Evolutionary conservation across 2,113 vertebrate species (phyloP), one percentile per base, ranked within the genome.

Genomic region (Centropus unirufus): DNA sequence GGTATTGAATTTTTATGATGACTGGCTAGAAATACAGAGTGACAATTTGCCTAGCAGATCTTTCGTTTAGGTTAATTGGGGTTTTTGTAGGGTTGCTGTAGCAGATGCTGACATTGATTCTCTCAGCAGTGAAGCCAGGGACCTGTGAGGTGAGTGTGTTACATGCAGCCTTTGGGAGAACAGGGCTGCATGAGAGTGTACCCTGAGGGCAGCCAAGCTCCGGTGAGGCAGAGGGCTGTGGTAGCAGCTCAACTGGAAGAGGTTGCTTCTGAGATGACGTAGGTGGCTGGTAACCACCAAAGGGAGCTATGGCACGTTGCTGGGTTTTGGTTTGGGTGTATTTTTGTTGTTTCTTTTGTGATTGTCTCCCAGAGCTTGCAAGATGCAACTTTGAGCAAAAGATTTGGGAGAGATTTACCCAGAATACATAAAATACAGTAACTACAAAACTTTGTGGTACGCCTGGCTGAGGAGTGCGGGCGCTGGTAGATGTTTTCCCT

Each of bases 181-280:
- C 0, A 0, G 14, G 16, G 14, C 6, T 40, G 32, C 1, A 0
- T 42, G 51, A 0, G 1, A 22, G n/a, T 47, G 30, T 11, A n/a
- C 11, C 13, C 44, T 0, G 1, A 0, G 1, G 47, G 14, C 70
- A 62, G 26, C n/a, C 1, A 2, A 34, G 19, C 26, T 61, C 40
- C 1, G 3, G 40, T 1, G 1, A 21, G 52, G 57, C 68, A 55
- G 40, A 46, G 22, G 3, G 3, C 72, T 58, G 26, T 2, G 1
- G 42, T 8, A 57, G 52, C 59, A 44, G 24, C 39, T 88, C 23
- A 55, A 54, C 14, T 62, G 29, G 58, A 58, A 16, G 18, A 58
- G 34, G 17, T 34, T 68, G 23, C 42, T 57, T 46, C 46, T 44
- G 52, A 67, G 34, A 5, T 51, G 27, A 26, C 64, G 51, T 40